Base-by-base conservation (phyloP, 2,888 invertebrate species). In the Margaritifera margaritifera region DNA sequence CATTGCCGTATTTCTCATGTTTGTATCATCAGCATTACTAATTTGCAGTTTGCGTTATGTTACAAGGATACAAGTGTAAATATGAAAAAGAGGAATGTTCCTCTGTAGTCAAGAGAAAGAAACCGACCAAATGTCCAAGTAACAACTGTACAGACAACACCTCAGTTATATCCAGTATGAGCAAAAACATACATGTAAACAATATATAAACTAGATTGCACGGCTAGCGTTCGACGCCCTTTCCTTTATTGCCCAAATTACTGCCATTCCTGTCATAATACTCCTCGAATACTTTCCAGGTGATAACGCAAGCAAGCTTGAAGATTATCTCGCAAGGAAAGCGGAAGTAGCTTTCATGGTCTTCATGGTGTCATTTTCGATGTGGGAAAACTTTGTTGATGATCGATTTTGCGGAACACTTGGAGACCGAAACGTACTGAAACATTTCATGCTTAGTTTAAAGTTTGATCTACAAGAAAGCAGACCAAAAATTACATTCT, bases 321-420 rank as follows among this genome's bases (percentile, higher is more conserved):
- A 70, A 27, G 62, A 65, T 18, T 57, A 63, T 25, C 20, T n/a
- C 0, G 20, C 64, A 11, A 63, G 61, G 20, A 66, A 78, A 4
- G 51, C 77, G 0, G 69, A 79, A 31, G 65, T 82, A 53, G 65
- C 72, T 0, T 59, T 79, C 0, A 75, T 77, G 18, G 68, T 85
- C 52, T 42, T 85, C n/a, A 75, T 82, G 15, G 73, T 84, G 4
- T 84, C 84, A 20, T 69, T 83, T 42, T 72, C 79, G 2, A 80
- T 76, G 71, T 86, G 86, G 85, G 86, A 86, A 66, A 86, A 85
- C 58, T 86, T 85, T 62, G 68, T 78, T 11, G 86, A 86, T 67
- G 81, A 82, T 31, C 68, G 80, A 25, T 79, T 80, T 50, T 75
- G 74, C 61, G 79, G 80, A 6, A 31, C n/a, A 18, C 66, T 71